These are phyloP conservation scores for Leucosticte australis DNA, from an alignment of 2,113 vertebrate genomes.

Conservation along the genomic window DNA sequence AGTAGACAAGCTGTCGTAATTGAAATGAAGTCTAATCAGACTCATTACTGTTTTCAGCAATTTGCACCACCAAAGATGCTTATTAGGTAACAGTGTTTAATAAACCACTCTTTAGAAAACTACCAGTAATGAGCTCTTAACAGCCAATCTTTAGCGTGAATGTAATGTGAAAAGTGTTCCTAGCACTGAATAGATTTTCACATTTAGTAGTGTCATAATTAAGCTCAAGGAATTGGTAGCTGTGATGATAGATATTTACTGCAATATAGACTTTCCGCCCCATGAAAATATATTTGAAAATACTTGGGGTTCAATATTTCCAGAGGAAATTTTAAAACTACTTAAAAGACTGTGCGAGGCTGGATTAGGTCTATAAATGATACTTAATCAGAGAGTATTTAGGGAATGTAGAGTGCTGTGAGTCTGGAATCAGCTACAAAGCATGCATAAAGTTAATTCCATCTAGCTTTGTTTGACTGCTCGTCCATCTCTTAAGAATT, in stretches of 20 bases:
- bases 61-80: constrained; percentile 99
- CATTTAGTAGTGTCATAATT: constrained; percentile 98
- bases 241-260: constrained; percentile 78
- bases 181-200: constrained; percentile 87
- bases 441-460: constrained; percentile 4
- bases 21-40: constrained; percentile 99
- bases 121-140: constrained; percentile 99
- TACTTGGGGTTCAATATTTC: constrained; percentile 32
- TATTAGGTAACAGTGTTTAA: constrained; percentile 99
- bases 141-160: constrained; percentile 95
- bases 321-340: constrained; percentile 47
- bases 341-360: constrained; percentile 6
- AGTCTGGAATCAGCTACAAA: neutral
- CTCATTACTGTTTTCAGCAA: constrained; percentile 99
- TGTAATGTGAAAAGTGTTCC: constrained; percentile 92
- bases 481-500: constrained; percentile 41
- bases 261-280: constrained; percentile 49
- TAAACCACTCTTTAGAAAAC: constrained; percentile 98
- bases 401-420: neutral
- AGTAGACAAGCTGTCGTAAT: constrained; percentile 92
- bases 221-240: constrained; percentile 85
- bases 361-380: constrained; percentile 23
- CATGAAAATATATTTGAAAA: constrained; percentile 58
- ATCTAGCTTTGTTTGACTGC: constrained; percentile 42
- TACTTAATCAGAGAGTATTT: constrained; percentile 33